Evolutionary conservation across 2,888 invertebrate genomes (phyloP).

Genomic region (Abscondita cerata): DNA sequence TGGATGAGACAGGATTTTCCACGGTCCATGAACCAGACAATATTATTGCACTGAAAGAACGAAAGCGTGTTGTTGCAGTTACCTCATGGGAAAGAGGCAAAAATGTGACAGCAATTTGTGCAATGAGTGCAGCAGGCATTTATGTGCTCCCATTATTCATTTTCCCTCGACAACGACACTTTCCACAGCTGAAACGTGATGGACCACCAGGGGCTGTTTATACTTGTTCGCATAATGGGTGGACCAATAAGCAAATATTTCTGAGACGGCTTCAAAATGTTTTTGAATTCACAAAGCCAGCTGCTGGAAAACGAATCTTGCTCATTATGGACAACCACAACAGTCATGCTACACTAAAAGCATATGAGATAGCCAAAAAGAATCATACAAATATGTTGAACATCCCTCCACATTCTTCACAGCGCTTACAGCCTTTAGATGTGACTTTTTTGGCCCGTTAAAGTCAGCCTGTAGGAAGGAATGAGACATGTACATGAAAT

Average conservation of each 20-base stretch:
- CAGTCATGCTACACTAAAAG: slow-evolving; percentile 5
- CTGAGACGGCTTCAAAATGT: slow-evolving; percentile 19
- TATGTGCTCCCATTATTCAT: slow-evolving; percentile 24
- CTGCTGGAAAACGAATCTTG: slow-evolving; percentile 11
- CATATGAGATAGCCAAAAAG: slow-evolving; percentile 4
- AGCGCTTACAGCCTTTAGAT: not conserved
- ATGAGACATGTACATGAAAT: slow-evolving; percentile 5
- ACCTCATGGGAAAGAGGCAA: slow-evolving; percentile 19
- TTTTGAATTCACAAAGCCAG: slow-evolving; percentile 10
- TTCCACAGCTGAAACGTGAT: slow-evolving; percentile 15
- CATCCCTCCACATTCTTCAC: too few relatives aligned
- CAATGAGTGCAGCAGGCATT: slow-evolving; percentile 16
- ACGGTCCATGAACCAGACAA: slow-evolving; percentile 21
- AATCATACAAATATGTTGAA: not conserved
- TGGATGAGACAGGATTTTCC: slow-evolving; percentile 2
- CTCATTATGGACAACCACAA: slow-evolving; percentile 17
- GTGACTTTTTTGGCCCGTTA: not conserved
- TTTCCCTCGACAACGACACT: slow-evolving; percentile 17
- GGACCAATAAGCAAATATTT: slow-evolving; percentile 24
- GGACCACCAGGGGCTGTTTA: slow-evolving; percentile 21
- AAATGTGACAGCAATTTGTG: slow-evolving; percentile 18
- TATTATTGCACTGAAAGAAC: slow-evolving; percentile 19
- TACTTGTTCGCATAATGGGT: slow-evolving; percentile 24
- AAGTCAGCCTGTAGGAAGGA: not conserved
- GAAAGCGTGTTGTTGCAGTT: slow-evolving; percentile 17